A percentile compares a stretch with the other conserved stretches of the same genome.
Evolutionary conservation across 2,888 invertebrate genomes (phyloP).

Genomic region (Parelbella ahira): DNA sequence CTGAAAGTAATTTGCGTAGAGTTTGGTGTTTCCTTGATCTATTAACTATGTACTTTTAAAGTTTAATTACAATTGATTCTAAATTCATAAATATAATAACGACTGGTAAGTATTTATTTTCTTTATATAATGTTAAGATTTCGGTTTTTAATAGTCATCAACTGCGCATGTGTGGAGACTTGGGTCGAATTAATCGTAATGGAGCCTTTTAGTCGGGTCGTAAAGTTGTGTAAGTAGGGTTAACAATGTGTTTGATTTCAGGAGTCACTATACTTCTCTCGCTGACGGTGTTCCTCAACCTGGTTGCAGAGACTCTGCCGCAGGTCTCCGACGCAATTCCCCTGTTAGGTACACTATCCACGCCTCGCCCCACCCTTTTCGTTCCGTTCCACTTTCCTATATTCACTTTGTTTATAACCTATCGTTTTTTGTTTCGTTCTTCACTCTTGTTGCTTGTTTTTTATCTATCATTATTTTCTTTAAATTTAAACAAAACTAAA

Average conservation of each 20-base stretch:
- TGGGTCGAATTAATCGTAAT: constrained; percentile 3
- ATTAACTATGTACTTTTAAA: too few species aligned
- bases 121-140: too few species aligned
- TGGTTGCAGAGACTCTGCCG: constrained; percentile 99
- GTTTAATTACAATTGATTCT: too few species aligned
- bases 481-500: constrained; percentile 46
- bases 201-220: constrained; percentile 1
- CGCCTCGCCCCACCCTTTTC: constrained; percentile 54
- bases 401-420: constrained; percentile 49
- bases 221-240: constrained; percentile 49
- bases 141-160: too few species aligned
- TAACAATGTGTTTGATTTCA: constrained; percentile 88
- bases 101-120: too few species aligned
- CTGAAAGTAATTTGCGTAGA: too few species aligned
- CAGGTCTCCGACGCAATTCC: constrained; percentile 99
- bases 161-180: constrained; percentile 11
- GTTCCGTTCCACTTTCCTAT: constrained; percentile 49
- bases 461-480: constrained; percentile 33
- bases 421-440: constrained; percentile 45
- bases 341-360: constrained; percentile 94
- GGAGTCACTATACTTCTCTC: constrained; percentile 99
- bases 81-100: too few species aligned
- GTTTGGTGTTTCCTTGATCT: too few species aligned
- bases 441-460: constrained; percentile 44
- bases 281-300: constrained; percentile 99